These are phyloP conservation scores for Regulus satrapa DNA, from an alignment of 2,113 vertebrate genomes.

Conservation along the genomic window DNA sequence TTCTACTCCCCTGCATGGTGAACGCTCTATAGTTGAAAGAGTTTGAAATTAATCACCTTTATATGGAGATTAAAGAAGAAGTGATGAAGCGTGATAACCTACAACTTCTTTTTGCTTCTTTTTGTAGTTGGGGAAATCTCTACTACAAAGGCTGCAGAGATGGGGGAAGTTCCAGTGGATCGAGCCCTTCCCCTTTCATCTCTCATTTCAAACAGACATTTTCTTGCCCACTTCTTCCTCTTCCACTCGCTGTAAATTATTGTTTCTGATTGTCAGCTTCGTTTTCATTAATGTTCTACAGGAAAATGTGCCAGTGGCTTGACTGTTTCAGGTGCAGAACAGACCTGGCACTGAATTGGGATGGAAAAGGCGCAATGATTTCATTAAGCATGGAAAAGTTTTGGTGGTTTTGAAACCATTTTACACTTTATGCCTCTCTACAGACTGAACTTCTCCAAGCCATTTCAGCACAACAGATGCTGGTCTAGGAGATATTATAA, in stretches of 20 bases:
- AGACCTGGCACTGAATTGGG: fast-evolving
- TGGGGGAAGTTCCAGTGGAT: not conserved
- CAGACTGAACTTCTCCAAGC: not conserved
- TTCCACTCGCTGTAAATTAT: not conserved
- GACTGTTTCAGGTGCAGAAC: not conserved
- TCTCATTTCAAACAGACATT: not conserved
- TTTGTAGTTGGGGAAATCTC: not conserved
- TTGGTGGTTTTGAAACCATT: not conserved
- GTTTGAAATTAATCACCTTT: constrained; percentile 27
- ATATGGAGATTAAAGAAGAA: not conserved
- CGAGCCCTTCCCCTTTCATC: not conserved
- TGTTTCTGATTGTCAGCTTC: not conserved
- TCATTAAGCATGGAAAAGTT: not conserved
- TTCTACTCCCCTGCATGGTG: not conserved
- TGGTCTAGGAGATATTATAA: not conserved
- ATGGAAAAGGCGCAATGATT: not conserved
- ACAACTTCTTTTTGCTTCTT: not conserved
- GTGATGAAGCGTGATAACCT: not conserved
- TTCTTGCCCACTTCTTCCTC: not conserved
- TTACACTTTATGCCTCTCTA: not conserved
- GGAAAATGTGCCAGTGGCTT: not conserved
- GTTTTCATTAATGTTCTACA: not conserved
- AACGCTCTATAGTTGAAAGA: not conserved
- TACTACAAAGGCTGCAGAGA: not conserved
- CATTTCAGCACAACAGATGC: not conserved